A percentile compares a stretch with the other conserved stretches of the same genome.
phyloP scores from a whole-genome alignment of 2,113 vertebrate species.

The Pteronura brasiliensis region DNA sequence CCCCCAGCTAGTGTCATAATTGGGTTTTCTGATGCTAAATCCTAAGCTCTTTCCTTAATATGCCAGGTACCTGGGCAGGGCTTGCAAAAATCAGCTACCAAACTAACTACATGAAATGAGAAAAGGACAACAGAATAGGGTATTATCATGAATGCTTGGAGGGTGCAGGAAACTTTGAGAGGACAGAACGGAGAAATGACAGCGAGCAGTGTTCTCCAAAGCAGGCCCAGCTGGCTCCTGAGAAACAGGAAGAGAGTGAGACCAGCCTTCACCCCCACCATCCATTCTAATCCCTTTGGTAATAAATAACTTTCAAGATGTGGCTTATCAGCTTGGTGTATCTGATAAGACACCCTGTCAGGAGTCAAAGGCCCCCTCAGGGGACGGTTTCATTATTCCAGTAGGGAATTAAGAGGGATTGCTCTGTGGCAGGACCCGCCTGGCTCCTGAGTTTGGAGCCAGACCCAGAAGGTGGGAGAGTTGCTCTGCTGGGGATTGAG shows the following conservation, averaged over 20 bases:
- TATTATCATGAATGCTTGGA: neutral
- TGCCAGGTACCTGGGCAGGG: neutral
- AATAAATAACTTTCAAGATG: neutral
- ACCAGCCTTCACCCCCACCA: neutral
- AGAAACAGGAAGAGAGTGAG: neutral
- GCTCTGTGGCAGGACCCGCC: neutral
- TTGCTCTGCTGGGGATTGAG: neutral
- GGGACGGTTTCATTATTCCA: neutral
- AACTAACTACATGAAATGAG: neutral
- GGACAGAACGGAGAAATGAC: neutral
- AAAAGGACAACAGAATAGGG: neutral
- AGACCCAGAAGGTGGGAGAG: neutral
- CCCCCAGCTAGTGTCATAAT: neutral
- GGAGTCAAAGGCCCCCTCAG: slow-evolving; percentile 24
- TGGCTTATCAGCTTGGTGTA: neutral
- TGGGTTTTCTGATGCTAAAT: neutral
- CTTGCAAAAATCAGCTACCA: neutral
- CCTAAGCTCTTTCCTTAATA: neutral
- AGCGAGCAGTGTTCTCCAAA: neutral
- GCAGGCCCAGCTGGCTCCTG: neutral
- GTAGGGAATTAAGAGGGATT: neutral
- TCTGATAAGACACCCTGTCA: neutral
- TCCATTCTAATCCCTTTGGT: neutral
- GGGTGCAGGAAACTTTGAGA: neutral
- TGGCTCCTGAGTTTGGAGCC: neutral